Evolutionary conservation across 1,140 invertebrate species (phyloP).

Genomic region (Drosophila sturtevanti): DNA sequence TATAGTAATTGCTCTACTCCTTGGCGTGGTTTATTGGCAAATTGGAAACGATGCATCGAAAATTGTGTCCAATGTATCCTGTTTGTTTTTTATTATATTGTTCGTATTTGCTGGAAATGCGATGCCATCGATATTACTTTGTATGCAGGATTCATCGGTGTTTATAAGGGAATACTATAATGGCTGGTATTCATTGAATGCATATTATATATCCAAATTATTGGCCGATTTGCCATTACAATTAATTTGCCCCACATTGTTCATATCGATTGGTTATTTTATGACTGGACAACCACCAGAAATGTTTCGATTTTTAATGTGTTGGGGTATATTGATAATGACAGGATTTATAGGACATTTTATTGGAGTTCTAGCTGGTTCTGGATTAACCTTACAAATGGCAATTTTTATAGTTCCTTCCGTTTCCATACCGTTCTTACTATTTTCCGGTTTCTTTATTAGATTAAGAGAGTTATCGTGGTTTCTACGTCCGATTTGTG

Average conservation of each 20-base stretch:
- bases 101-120: conserved; percentile 94
- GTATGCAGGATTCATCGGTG: conserved; percentile 92
- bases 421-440: conserved; percentile 91
- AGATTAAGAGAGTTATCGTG: conserved; percentile 89
- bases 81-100: conserved; percentile 92
- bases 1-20: conserved; percentile 88
- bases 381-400: conserved; percentile 88
- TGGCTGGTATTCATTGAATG: conserved; percentile 93
- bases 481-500: conserved; percentile 88
- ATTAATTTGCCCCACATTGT: conserved; percentile 88
- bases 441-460: conserved; percentile 94
- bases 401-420: conserved; percentile 92
- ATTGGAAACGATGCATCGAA: conserved; percentile 91
- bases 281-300: conserved; percentile 92
- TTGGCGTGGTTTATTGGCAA: conserved; percentile 91
- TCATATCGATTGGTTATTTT: conserved; percentile 90
- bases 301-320: conserved; percentile 86
- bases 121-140: conserved; percentile 94
- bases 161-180: conserved; percentile 94
- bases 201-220: conserved; percentile 94
- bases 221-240: conserved; percentile 93
- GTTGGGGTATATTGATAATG: conserved; percentile 88
- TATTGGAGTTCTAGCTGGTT: conserved; percentile 90
- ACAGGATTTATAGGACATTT: conserved; percentile 91
- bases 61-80: conserved; percentile 90